Evolutionary conservation across 2,888 invertebrate genomes (phyloP).

Genomic region (Camponotus fellah): DNA sequence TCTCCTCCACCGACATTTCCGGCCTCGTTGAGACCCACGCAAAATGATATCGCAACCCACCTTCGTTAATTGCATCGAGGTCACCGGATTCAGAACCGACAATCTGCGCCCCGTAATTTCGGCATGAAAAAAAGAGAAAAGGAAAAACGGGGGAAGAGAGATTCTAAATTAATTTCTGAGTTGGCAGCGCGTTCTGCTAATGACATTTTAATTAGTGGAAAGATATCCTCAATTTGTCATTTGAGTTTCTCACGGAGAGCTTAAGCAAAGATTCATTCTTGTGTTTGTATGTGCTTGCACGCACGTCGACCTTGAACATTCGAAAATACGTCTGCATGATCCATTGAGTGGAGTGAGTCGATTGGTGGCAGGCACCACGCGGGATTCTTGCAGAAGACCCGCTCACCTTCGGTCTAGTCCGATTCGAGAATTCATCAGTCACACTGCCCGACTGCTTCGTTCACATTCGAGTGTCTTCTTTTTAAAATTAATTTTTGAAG

Average conservation of each 20-base stretch:
- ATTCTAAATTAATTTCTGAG: slow-evolving; percentile 6
- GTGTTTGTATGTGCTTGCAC: neutral
- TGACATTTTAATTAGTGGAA: neutral
- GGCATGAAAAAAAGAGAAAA: neutral
- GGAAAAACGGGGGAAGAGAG: too few relatives aligned
- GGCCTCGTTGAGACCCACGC: slow-evolving; percentile 46
- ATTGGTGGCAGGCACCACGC: neutral
- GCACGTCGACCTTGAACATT: slow-evolving; percentile 61
- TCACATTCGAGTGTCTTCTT: neutral
- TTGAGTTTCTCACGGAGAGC: neutral
- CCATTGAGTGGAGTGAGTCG: slow-evolving; percentile 58
- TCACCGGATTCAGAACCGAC: slow-evolving; percentile 40
- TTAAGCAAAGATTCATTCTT: neutral
- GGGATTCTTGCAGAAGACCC: slow-evolving; percentile 47
- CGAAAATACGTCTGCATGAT: slow-evolving; percentile 62
- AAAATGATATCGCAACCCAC: slow-evolving; percentile 47
- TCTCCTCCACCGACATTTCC: slow-evolving; percentile 41
- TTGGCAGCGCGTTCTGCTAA: neutral
- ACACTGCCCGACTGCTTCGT: neutral
- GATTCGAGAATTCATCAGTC: slow-evolving; percentile 42
- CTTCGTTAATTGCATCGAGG: slow-evolving; percentile 41
- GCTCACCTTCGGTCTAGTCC: slow-evolving; percentile 64
- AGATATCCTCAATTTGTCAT: neutral
- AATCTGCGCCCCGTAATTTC: slow-evolving; percentile 25
- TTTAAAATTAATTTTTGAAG: neutral